Base-by-base conservation (phyloP, 2,113 vertebrate species). In the Myiozetetes cayanensis region DNA sequence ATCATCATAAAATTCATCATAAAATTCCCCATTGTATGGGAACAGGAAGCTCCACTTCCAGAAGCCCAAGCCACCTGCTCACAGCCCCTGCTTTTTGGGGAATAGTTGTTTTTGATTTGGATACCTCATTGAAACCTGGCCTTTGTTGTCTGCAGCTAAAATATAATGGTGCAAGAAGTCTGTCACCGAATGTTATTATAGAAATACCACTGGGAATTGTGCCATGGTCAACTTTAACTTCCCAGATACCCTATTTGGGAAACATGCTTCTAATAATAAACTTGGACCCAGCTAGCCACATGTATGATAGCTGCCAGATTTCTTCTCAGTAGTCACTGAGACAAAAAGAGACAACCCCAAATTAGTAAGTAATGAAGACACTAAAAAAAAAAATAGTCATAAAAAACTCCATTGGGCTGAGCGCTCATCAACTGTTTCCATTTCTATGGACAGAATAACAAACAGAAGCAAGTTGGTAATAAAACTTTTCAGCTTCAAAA, bases 181-280 rank as follows among this genome's bases (percentile, higher is more conserved):
- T 79, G 81, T 76, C 78, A 76, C 35, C 49, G 55, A 73, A 76
- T 43, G 37, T 96, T 91, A 49, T 87, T 94, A 79, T 61, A 79
- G 62, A 82, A 96, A 82, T 70, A 87, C 77, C 46, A 65, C 81
- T 93, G 77, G 89, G 77, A 95, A 91, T 73, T 72, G 35, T 91
- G 93, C 77, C 89, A 95, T 39, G 53, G 31, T 68, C 47, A 82
- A 14, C 43, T 92, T 95, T 65, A 89, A 87, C 53, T 79, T 91
- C 46, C 46, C 37, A 85, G 81, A 73, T 87, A 66, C 70, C 25
- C 49, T 88, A 55, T 90, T 73, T 89, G 49, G 80, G 81, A 89
- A 94, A 94, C 58, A 92, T 37, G 21, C 37, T 96, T 81, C 91
- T 94, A 91, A 68, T 85, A 89, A 82, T 94, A 91, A 92, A 92